Base-by-base conservation (phyloP, 1,140 invertebrate species). In the Lepidurus arcticus region DNA sequence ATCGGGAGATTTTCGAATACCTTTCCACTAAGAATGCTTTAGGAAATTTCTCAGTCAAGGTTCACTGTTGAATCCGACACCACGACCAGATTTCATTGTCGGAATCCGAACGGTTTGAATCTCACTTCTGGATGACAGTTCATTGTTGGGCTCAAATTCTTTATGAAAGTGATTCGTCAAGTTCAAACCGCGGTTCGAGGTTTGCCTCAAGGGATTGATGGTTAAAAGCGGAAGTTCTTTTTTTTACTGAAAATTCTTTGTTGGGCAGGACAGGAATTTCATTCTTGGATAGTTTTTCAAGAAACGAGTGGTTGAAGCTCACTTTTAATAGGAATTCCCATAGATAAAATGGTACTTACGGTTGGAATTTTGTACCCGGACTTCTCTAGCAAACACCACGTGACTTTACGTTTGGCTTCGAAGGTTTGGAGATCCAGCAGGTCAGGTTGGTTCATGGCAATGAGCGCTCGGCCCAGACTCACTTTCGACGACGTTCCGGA, bases 361-460 rank as follows among this genome's bases (percentile, higher is more conserved):
- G n/a, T 24, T 9, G 76, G 76, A 42, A 42, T 34, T 53, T 34
- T 53, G 3, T n/a, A 43, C 21, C 24, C 16, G 16, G 21, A 24
- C 42, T 21, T 53, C 24, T 76, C 76, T 16, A 76, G 21, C 9
- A 76, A n/a, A 47, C 76, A 76, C 76, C 76, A 76, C 44, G 44
- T 76, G 10, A 76, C 76, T 76, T 53, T 45, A 0, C 76, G 44
- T 21, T 42, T 45, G 9, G 45, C 21, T 24, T 75, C 74, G 13
- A n/a, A 45, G 13, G n/a, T 47, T 42, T 6, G 21, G 8, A 34
- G 53, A 34, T 47, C 65, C 76, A 21, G 44, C 42, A 26, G 65
- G 9, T 6, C 76, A 16, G 76, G 65, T 16, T 34, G 42, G 42
- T 21, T 45, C 76, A 26, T 24, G 21, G 65, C 44, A 45, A 42